A percentile compares a stretch with the other conserved stretches of the same genome.
These are phyloP conservation scores for Pseudococcus jackbeardsleyi DNA, from an alignment of 2,888 invertebrate species.

Conservation along the genomic window DNA sequence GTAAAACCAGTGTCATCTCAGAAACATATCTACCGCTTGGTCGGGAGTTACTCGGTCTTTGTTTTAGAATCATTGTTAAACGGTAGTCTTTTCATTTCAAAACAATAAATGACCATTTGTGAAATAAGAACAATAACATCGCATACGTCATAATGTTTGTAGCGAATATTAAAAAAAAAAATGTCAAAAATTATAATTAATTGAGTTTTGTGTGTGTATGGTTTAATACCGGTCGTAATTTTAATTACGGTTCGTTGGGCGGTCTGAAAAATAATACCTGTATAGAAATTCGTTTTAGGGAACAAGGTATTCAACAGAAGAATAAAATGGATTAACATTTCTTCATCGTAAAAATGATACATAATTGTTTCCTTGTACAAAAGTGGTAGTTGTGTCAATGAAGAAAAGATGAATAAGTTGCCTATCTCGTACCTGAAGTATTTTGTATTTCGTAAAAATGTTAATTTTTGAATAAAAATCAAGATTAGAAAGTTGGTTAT, in stretches of 20 bases:
- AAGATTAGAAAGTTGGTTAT: not conserved
- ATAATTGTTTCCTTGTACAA: not conserved
- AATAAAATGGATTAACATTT: not conserved
- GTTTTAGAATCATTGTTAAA: not conserved
- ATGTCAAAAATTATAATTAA: constrained; percentile 2
- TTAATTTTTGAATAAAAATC: no score
- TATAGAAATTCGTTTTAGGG: not conserved
- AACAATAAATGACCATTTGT: constrained; percentile 39
- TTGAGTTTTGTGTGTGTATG: not conserved
- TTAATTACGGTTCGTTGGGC: constrained; percentile 1
- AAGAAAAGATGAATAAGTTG: not conserved
- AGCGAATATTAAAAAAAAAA: constrained; percentile 16
- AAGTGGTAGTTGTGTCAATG: not conserved
- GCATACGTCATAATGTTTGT: not conserved
- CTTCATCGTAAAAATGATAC: not conserved
- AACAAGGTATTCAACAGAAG: not conserved
- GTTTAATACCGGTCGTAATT: not conserved
- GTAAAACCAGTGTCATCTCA: constrained; percentile 58
- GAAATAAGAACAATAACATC: constrained; percentile 31
- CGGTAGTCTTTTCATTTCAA: constrained; percentile 17
- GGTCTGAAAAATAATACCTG: not conserved
- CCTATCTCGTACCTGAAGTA: not conserved
- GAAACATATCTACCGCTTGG: constrained; percentile 46
- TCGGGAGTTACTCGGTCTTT: not conserved
- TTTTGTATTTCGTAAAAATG: no score